Evolutionary conservation across 2,797 vertebrate genomes (phyloP).

Genomic region (Mastacembelus armatus): DNA sequence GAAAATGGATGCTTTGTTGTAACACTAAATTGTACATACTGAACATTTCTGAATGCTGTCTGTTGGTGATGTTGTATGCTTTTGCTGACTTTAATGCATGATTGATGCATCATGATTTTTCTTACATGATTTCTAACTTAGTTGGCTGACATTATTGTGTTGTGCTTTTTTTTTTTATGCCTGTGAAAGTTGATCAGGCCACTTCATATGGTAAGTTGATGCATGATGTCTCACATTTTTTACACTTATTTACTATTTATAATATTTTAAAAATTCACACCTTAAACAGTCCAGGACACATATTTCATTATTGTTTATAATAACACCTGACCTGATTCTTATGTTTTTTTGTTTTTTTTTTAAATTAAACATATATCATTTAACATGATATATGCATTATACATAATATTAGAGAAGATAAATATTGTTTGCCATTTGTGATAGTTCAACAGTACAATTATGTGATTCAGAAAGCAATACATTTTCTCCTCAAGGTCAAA

Average conservation of each 20-base stretch:
- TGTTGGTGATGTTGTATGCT: constrained; percentile 49
- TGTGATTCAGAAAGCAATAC: constrained; percentile 24
- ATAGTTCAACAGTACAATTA: not conserved
- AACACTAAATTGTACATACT: not conserved
- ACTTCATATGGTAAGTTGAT: constrained; percentile 86
- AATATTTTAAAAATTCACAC: not conserved
- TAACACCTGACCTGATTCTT: not conserved
- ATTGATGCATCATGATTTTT: no score
- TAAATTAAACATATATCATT: not conserved
- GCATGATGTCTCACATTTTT: constrained; percentile 67
- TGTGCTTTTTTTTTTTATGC: constrained; percentile 81
- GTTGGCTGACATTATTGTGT: constrained; percentile 76
- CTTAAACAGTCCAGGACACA: not conserved
- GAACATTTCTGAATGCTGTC: constrained; percentile 28
- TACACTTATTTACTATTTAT: not conserved
- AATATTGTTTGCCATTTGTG: constrained; percentile 5
- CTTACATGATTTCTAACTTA: constrained; percentile 66
- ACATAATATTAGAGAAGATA: no score
- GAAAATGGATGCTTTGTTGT: constrained; percentile 40
- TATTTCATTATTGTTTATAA: not conserved
- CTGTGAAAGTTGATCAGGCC: constrained; percentile 86
- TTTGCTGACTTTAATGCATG: constrained; percentile 67
- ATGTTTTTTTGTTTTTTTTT: not conserved
- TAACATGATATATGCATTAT: constrained; percentile 11
- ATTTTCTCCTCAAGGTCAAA: constrained; percentile 55